Percentiles rank a stretch among this genome's conserved stretches.
Conservation (phyloP, 2,113 vertebrate species). For the zebrafish (Danio rerio) region DNA sequence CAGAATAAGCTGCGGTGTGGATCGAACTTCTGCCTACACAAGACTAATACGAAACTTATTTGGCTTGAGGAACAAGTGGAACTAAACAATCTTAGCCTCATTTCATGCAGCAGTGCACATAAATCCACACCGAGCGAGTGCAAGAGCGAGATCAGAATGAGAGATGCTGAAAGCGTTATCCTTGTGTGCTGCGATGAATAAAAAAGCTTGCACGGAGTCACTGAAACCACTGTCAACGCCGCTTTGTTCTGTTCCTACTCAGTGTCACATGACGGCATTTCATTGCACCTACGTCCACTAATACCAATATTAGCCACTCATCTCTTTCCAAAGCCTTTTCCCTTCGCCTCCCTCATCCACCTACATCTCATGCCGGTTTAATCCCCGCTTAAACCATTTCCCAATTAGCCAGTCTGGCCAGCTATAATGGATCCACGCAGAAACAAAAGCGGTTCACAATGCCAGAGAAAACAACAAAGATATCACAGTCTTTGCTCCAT, state of each 20-base stretch:
- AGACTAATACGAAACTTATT: conserved; percentile 10
- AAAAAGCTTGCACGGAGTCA: conserved; percentile 11
- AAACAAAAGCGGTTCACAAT: background rate
- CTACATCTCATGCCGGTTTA: conserved; percentile 72
- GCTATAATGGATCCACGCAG: conserved; percentile 26
- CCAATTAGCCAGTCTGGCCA: conserved; percentile 72
- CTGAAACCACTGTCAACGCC: background rate
- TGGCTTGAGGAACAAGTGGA: background rate
- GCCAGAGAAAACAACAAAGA: conserved; percentile 11
- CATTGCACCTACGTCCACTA: conserved; percentile 66
- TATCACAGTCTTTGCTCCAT: background rate
- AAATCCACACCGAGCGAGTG: background rate
- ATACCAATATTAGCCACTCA: conserved; percentile 73
- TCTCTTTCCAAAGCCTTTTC: conserved; percentile 70
- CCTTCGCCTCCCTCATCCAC: conserved; percentile 71
- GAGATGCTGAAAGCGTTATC: conserved; percentile 38
- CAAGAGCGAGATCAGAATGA: background rate
- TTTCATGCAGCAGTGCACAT: conserved; percentile 34
- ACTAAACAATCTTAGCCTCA: conserved; percentile 26
- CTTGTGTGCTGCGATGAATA: conserved; percentile 3
- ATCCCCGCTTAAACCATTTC: conserved; percentile 71
- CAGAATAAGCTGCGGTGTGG: background rate
- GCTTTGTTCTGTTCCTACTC: conserved; percentile 50
- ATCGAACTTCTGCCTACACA: background rate
- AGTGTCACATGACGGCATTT: conserved; percentile 70